Evolutionary conservation across 2,888 invertebrate species (phyloP), one percentile per base, ranked within the genome.

Genomic region (Camponotus fellah): DNA sequence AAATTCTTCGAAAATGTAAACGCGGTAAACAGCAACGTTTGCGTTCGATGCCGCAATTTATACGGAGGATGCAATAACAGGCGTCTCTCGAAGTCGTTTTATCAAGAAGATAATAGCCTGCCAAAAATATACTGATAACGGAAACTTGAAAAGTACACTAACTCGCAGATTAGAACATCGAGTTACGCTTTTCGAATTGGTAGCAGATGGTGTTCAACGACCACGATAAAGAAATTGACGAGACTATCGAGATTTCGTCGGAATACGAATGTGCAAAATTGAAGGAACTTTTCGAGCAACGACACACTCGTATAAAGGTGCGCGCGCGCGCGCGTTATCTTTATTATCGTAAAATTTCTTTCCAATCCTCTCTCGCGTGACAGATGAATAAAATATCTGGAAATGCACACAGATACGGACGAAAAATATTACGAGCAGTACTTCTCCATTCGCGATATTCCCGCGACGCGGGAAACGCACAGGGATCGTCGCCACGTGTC

Each of bases 401-500:
- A 14, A 21, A 21, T 21, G 8, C 17, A 43, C 10, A 14, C 10
- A n/a, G n/a, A 46, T 21, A 12, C 37, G 26, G n/a, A n/a, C n/a
- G 56, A 37, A n/a, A n/a, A n/a, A 43, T n/a, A 8, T 53, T 2
- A 17, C 3, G 46, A 46, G 12, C 34, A 46, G 58, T 49, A 17
- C 3, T 17, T 5, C 17, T 46, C 14, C 12, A 34, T 46, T 10
- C 43, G n/a, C 68, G 26, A 40, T 5, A 14, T 56, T 56, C 12
- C 26, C 26, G 12, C 60, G 5, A 37, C 40, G 5, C 68, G 32
- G 56, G 9, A 14, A 10, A 46, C 56, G 17, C 60, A 26, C 34
- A 21, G 26, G 49, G 72, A 49, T 49, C 37, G 60, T 21, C 17
- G 68, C 40, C 77, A 77, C 77, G 68, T 68, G 77, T 77, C 10